Conservation (phyloP, 2,113 vertebrate genomes). For the Zosterops pallidus region DNA sequence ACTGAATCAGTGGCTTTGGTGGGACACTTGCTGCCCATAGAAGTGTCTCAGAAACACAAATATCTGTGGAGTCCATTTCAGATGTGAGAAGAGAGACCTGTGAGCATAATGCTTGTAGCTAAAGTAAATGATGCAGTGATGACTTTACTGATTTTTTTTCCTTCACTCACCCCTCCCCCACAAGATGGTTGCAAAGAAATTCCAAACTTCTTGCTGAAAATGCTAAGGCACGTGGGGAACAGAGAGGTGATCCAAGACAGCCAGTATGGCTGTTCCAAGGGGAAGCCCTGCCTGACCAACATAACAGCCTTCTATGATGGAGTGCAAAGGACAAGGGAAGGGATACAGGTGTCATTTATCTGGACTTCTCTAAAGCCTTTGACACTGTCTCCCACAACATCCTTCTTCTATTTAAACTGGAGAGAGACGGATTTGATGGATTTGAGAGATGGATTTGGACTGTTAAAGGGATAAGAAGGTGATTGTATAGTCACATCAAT, state of each 20-base stretch:
- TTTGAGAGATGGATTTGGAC: too few relatives aligned
- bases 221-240: neutral
- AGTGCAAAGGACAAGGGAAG: neutral
- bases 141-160: neutral
- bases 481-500: neutral
- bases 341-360: neutral
- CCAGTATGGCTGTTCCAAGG: neutral
- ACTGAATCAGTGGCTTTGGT: neutral
- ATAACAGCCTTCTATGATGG: neutral
- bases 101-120: neutral
- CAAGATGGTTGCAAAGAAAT: neutral
- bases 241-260: neutral
- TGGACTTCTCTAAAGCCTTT: neutral
- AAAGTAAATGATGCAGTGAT: neutral
- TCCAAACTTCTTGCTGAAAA: neutral
- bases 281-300: neutral
- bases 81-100: neutral
- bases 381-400: too few relatives aligned
- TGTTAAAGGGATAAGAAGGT: neutral
- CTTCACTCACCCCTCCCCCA: rapidly evolving
- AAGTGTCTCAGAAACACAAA: neutral
- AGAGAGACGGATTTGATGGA: neutral
- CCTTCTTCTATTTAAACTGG: neutral
- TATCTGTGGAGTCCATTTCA: neutral
- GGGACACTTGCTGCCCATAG: neutral